phyloP scores from a whole-genome alignment of 1,140 invertebrate genomes.

The Ceratosolen solmsi region DNA sequence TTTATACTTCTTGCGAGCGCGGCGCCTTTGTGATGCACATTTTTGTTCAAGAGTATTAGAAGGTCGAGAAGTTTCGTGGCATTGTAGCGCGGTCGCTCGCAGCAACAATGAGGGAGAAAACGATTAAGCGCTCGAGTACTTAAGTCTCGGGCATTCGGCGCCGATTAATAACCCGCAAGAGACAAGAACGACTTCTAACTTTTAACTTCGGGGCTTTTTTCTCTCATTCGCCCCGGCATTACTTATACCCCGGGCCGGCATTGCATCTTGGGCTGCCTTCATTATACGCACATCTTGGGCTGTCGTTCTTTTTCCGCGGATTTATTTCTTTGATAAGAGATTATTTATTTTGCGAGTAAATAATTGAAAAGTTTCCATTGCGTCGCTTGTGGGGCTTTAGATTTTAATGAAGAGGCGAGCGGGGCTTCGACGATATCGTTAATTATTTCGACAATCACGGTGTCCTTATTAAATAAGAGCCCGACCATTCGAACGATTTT shows the following conservation, averaged over 20 bases:
- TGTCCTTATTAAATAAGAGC: no score
- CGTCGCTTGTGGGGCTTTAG: background rate
- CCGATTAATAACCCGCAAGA: constrained; percentile 41
- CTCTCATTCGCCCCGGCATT: background rate
- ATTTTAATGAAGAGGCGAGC: background rate
- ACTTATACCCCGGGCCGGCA: no score
- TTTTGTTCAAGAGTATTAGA: constrained; percentile 50
- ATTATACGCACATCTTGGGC: background rate
- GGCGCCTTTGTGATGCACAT: constrained; percentile 16
- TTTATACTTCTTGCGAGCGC: constrained; percentile 32
- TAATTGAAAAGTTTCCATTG: background rate
- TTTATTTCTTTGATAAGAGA: constrained; percentile 12
- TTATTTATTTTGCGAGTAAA: background rate
- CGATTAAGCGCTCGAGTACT: constrained; percentile 13
- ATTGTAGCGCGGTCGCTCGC: background rate
- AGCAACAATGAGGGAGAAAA: constrained; percentile 28
- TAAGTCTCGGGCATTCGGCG: constrained; percentile 11
- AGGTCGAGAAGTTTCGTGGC: constrained; percentile 4
- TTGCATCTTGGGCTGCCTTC: background rate
- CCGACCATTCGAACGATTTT: no score
- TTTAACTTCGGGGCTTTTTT: constrained; percentile 14
- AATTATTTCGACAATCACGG: no score
- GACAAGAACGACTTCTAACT: constrained; percentile 18
- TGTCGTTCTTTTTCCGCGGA: background rate
- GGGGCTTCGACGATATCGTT: background rate